These are phyloP conservation scores for Rhipidura dahli DNA, from an alignment of 2,113 vertebrate species.

Conservation along the genomic window DNA sequence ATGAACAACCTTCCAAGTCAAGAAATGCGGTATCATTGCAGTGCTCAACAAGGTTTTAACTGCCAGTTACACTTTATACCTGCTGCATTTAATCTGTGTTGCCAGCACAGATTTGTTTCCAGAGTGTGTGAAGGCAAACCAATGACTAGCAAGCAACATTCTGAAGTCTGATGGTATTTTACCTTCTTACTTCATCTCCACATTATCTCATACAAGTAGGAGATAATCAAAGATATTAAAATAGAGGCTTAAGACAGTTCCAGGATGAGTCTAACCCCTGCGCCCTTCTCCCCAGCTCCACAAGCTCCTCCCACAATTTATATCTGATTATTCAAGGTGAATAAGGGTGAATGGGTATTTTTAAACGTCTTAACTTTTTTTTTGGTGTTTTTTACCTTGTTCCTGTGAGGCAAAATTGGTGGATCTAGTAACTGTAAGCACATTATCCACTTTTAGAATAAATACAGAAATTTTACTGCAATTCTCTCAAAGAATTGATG, in stretches of 20 bases:
- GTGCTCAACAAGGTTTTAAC: slow-evolving; percentile 55
- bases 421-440: not conserved
- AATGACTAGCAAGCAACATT: not conserved
- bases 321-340: not conserved
- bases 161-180: not conserved
- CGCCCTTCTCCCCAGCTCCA: not conserved
- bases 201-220: not conserved
- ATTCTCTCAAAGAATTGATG: not conserved
- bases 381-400: not conserved
- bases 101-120: not conserved
- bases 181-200: not conserved
- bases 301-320: not conserved
- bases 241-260: not conserved
- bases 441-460: not conserved
- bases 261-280: not conserved
- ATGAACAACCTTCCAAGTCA: slow-evolving; percentile 28
- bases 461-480: not conserved
- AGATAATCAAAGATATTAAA: not conserved
- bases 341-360: not conserved
- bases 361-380: not conserved
- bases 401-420: not conserved
- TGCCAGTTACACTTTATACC: slow-evolving; percentile 8
- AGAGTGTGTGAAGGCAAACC: not conserved
- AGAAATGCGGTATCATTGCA: not conserved
- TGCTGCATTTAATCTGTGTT: not conserved